Conservation (phyloP, 2,888 invertebrate species). For the Alsophila aescularia region DNA sequence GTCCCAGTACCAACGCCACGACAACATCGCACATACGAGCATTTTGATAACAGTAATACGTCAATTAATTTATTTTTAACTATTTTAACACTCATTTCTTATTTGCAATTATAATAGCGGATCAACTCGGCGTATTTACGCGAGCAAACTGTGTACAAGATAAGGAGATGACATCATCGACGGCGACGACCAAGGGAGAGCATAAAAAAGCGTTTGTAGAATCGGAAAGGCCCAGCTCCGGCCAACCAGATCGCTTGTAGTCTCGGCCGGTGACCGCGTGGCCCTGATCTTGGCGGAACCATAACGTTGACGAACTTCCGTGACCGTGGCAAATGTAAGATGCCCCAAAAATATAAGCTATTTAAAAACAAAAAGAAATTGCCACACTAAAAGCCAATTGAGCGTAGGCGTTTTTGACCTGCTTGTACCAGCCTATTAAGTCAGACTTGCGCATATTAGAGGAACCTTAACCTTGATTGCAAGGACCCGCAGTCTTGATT, state of each 20-base stretch:
- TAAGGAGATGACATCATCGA: slow-evolving; percentile 72
- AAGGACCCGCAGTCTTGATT: slow-evolving; percentile 24
- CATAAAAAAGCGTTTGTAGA: slow-evolving; percentile 56
- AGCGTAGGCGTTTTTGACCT: neutral
- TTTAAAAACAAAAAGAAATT: neutral
- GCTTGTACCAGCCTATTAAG: slow-evolving; percentile 7
- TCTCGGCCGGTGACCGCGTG: slow-evolving; percentile 70
- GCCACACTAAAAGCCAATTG: neutral
- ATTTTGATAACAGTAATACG: slow-evolving; percentile 6
- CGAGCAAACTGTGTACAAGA: slow-evolving; percentile 46
- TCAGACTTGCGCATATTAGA: slow-evolving; percentile 1
- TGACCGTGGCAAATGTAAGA: slow-evolving; percentile 41
- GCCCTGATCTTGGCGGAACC: slow-evolving; percentile 77
- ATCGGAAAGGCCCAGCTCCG: slow-evolving; percentile 36
- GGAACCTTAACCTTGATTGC: slow-evolving; percentile 47
- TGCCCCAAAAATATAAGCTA: slow-evolving; percentile 1
- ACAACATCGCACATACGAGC: no score
- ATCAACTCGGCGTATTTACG: slow-evolving; percentile 47
- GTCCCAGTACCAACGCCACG: neutral
- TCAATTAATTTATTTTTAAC: slow-evolving; percentile 14
- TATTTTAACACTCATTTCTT: slow-evolving; percentile 18
- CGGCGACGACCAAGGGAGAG: slow-evolving; percentile 59
- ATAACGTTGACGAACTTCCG: slow-evolving; percentile 50
- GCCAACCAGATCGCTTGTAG: slow-evolving; percentile 57
- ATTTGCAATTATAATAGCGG: slow-evolving; percentile 48